Evolutionary conservation across 2,113 vertebrate genomes (phyloP), one percentile per base, ranked within the genome.

Genomic region (Pygoscelis adeliae): DNA sequence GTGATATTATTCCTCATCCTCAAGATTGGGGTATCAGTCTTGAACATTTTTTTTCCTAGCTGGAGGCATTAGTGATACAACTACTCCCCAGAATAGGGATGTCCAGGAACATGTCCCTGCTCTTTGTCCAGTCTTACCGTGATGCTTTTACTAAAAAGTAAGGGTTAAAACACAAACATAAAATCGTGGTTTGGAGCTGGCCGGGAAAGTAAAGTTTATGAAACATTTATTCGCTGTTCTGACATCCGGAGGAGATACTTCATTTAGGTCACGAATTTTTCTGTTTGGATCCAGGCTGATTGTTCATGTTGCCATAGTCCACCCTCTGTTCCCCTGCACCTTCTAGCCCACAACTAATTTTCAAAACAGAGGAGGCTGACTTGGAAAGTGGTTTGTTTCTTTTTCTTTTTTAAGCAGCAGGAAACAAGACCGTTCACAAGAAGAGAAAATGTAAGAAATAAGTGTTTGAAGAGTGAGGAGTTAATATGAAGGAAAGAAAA

Each of bases 191-290:
- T 93, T 40, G 23, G 34, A 95, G 66, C 34, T 83, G 79, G 81
- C 93, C 88, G 87, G 90, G 85, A 96, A 96, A 96, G 55, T 27
- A 86, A 91, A 90, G 81, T 91, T 82, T 46, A 96, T 96, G 70
- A 95, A 97, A 93, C 29, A 97, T 94, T 91, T 80, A 97, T 95
- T 80, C n/a, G 11, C 59, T 77, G 56, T 72, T 83, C 92, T 88
- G 82, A 83, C 78, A 86, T 90, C 84, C 85, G 82, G 90, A 88
- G 46, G 56, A 96, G 94, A 89, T 73, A 52, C 52, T 92, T 95
- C 71, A 86, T 90, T 94, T 90, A 72, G 95, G 95, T 79, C 83
- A 84, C 85, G 66, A 73, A 73, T 87, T 95, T 92, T 96, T 84
- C 85, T 88, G 61, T 91, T 91, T 91, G 87, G 89, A 83, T 47